Base-by-base conservation (phyloP, 1,140 invertebrate species). In the Chrysomallon squamiferum region DNA sequence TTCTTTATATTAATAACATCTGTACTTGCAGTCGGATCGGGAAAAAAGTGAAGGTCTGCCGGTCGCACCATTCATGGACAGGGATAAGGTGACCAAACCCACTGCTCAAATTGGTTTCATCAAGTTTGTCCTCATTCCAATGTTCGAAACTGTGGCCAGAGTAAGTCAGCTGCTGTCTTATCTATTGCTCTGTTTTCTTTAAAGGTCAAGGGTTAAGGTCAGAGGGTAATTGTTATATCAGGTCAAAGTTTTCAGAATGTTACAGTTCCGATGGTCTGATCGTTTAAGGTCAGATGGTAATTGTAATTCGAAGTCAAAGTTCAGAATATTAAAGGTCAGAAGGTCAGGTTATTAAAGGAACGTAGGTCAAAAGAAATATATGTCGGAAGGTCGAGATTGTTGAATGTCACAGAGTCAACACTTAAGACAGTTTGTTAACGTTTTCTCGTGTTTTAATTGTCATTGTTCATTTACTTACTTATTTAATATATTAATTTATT, bases 101-200 rank as follows among this genome's bases (percentile, higher is more conserved):
- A 83, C 83, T 9, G 83, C 85, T 13, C 86, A 87, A 65, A 84
- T 86, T 54, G 86, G 86, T 7, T 87, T 87, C 75, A 86, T 87
- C 57, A 85, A 85, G 73, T 87, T 85, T 69, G 85, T 86, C 20
- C 75, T 87, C 29, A 76, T 86, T 38, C 86, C 86, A n/a, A 79
- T 85, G 73, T 84, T 85, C 74, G 81, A 85, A 65, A 78, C 69
- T 25, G 67, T 68, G 1, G 57, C 65, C 11, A 67, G 62, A 43
- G 75, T 73, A n/a, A n/a, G 52, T 59, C 6, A 6, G 9, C 25
- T 6, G 18, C 35, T 41, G 20, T 13, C 25, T 11, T 7, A 58
- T n/a, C 2, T 27, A 27, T 22, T 32, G n/a, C 18, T 15, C 7
- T 0, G n/a, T 2, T 22, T 32, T 18, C 1, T n/a, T n/a, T n/a